A percentile compares a stretch with the other conserved stretches of the same genome.
phyloP scores from a whole-genome alignment of 2,113 vertebrate species.

The Chlorodrepanis virens region DNA sequence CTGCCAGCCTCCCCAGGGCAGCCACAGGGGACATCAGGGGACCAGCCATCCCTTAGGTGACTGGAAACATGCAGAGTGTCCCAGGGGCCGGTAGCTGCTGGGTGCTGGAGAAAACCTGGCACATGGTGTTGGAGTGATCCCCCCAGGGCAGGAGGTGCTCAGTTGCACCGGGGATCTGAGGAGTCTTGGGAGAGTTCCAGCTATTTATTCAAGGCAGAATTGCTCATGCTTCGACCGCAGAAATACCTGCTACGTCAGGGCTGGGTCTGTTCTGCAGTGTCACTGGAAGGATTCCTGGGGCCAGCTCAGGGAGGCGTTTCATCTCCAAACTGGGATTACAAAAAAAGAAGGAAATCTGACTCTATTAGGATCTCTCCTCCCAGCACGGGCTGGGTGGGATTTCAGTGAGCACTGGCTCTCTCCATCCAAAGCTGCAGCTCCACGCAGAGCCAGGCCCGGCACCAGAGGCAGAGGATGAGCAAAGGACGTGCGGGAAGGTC shows the following conservation, averaged over 20 bases:
- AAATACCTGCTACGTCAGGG: neutral
- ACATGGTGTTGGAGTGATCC: rapidly evolving
- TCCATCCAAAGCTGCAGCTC: neutral
- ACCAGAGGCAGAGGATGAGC: neutral
- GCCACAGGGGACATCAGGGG: neutral
- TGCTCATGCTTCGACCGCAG: neutral
- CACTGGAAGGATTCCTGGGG: neutral
- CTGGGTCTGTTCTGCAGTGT: neutral
- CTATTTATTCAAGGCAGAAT: neutral
- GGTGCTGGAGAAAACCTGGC: neutral
- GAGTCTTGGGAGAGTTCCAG: neutral
- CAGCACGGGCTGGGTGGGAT: neutral
- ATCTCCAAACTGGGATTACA: neutral
- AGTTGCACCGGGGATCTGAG: neutral
- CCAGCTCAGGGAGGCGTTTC: neutral
- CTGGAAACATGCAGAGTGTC: neutral
- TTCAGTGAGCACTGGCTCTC: neutral
- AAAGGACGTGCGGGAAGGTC: rapidly evolving
- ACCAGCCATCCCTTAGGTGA: neutral
- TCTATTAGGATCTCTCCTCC: neutral
- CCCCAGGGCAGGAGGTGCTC: neutral
- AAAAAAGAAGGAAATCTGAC: neutral
- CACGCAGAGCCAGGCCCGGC: rapidly evolving
- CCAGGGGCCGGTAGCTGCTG: neutral
- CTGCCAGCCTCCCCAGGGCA: neutral